Evolutionary conservation across 2,113 vertebrate species (phyloP).

Genomic region (Cynoglossus semilaevis): DNA sequence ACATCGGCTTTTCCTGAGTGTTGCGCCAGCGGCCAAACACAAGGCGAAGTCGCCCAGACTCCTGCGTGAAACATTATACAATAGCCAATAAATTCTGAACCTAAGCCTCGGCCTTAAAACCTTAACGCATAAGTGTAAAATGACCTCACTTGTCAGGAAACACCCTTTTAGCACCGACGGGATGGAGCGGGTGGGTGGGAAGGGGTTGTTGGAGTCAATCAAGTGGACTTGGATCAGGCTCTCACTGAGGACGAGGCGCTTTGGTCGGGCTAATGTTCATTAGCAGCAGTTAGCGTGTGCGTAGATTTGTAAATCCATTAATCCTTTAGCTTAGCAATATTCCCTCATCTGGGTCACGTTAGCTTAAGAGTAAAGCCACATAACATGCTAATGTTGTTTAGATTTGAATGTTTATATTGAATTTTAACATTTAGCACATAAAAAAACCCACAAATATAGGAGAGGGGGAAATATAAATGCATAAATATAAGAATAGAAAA

Average conservation of each 20-base stretch:
- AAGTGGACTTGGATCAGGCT: conserved; percentile 32
- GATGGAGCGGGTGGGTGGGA: conserved; percentile 56
- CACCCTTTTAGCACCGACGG: conserved; percentile 62
- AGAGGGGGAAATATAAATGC: too few species aligned
- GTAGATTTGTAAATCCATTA: not conserved
- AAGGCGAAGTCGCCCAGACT: conserved; percentile 52
- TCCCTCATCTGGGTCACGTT: not conserved
- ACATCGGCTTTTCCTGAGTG: conserved; percentile 60
- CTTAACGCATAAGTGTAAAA: conserved; percentile 68
- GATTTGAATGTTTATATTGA: too few species aligned
- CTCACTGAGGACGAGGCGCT: conserved; percentile 10
- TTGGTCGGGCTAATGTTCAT: conserved; percentile 22
- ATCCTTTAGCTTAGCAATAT: not conserved
- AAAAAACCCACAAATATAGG: too few species aligned
- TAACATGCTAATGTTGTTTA: too few species aligned
- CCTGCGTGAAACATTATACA: conserved; percentile 67
- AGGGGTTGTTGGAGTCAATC: conserved; percentile 64
- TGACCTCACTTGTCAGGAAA: conserved; percentile 70
- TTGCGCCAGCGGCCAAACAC: conserved; percentile 49
- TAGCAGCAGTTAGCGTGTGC: conserved; percentile 3
- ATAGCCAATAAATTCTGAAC: conserved; percentile 70
- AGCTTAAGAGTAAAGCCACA: not conserved
- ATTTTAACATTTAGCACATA: too few species aligned
- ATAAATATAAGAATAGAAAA: too few species aligned
- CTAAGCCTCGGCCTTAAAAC: conserved; percentile 68